Base-by-base conservation (phyloP, 1,140 invertebrate species). In the Phymorhynchus buccinoides region DNA sequence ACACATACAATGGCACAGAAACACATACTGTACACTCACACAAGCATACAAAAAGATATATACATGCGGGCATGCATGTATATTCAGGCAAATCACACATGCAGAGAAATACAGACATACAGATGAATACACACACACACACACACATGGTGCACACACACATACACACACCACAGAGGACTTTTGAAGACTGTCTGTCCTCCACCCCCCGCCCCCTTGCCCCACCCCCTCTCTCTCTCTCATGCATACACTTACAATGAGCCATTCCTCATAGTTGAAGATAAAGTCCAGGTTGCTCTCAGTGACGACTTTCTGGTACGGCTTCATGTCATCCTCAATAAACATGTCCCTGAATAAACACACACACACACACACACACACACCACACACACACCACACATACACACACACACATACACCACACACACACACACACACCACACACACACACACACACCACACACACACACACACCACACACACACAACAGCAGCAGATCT, bases 211-310 rank as follows among this genome's bases (percentile, higher is more conserved):
- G 7, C 32, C 66, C n/a, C 22, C 32, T 68, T 68, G 4, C 27
- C 32, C n/a, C 32, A 27, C 75, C 41, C 7, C 44, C 77, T 22
- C 39, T 42, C 39, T 78, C 75, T 78, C 39, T 78, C 37, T 78
- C 39, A 42, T 16, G 32, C 71, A 4, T 30, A 75, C 42, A 85
- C 84, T 84, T 82, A 88, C 88, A 83, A 88, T 83, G 14, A 86
- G 84, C 80, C 78, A 86, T 83, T 92, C 92, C 87, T 93, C 92
- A 80, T 92, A 88, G 80, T 93, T 92, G 87, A 93, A 93, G 81
- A 93, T 90, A 68, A 90, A 91, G 71, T 92, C 91, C 16, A 93
- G 86, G 80, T 91, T 92, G 80, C 92, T 93, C 80, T 92, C 91
- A 42, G 90, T 86, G 16, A 91, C 85, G 41, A 92, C 62, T 87